Conservation (phyloP, 1,140 invertebrate genomes). For the Caenorhabditis tropicalis region DNA sequence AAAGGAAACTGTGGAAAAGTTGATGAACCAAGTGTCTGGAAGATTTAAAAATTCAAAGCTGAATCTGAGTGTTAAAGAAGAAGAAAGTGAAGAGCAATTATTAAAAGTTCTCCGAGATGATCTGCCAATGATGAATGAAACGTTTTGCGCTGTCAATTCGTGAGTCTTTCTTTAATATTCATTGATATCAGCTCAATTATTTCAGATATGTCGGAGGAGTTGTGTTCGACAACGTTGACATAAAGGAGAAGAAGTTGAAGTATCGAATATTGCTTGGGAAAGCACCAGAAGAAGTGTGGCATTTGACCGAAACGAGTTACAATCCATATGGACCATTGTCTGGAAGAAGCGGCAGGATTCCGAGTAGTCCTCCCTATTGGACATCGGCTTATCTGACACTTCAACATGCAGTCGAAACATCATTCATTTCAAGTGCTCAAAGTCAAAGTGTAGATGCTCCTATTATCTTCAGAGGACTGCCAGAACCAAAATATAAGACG, state of each 20-base stretch:
- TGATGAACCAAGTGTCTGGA: neutral
- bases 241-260: neutral
- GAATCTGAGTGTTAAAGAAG: neutral
- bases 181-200: neutral
- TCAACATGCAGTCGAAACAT: conserved; percentile 43
- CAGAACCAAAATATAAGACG: conserved; percentile 9
- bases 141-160: neutral
- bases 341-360: conserved; percentile 33
- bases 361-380: conserved; percentile 34
- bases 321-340: conserved; percentile 28
- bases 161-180: neutral
- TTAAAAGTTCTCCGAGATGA: neutral
- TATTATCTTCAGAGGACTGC: neutral
- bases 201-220: conserved; percentile 41
- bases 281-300: conserved; percentile 3
- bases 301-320: conserved; percentile 4
- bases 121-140: neutral
- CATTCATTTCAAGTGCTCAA: conserved; percentile 12
- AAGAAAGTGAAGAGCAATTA: neutral
- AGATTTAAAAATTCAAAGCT: conserved; percentile 1
- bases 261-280: conserved; percentile 15
- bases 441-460: neutral
- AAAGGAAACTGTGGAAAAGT: neutral
- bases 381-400: neutral
- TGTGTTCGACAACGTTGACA: neutral